phyloP scores from a whole-genome alignment of 2,797 vertebrate genomes.

The Neosilurus mollespiculum region DNA sequence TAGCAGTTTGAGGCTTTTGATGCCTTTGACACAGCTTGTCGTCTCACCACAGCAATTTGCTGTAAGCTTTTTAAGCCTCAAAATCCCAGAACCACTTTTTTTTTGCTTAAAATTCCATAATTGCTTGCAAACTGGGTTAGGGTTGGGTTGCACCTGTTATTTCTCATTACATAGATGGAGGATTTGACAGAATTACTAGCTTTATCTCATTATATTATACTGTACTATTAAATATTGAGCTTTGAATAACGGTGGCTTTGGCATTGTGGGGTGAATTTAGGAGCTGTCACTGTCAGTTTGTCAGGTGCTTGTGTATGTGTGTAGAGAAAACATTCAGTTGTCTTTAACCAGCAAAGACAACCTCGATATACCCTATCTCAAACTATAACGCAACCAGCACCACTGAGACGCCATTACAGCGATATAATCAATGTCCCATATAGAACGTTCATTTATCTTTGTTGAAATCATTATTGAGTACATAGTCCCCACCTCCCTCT shows the following conservation, averaged over 20 bases:
- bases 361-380: constrained; percentile 18
- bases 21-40: not conserved
- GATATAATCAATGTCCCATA: constrained; percentile 18
- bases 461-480: constrained; percentile 34
- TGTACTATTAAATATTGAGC: constrained; percentile 27
- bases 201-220: constrained; percentile 32
- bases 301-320: not conserved
- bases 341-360: constrained; percentile 30
- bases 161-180: constrained; percentile 24
- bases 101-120: constrained; percentile 24
- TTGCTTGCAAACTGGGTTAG: constrained; percentile 3
- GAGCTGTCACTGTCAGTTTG: not conserved
- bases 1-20: not conserved
- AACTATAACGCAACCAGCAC: constrained; percentile 12
- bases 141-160: constrained; percentile 27
- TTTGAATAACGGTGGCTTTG: constrained; percentile 4
- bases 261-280: constrained; percentile 27
- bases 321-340: not conserved
- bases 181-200: constrained; percentile 42
- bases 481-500: constrained; percentile 9
- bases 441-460: constrained; percentile 24
- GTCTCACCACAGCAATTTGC: not conserved
- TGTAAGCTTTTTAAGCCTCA: not conserved
- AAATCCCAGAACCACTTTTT: not conserved
- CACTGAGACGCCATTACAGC: constrained; percentile 19